A percentile compares a stretch with the other conserved stretches of the same genome.
Conservation (phyloP, 2,113 vertebrate species). For the Ornithorhynchus anatinus region DNA sequence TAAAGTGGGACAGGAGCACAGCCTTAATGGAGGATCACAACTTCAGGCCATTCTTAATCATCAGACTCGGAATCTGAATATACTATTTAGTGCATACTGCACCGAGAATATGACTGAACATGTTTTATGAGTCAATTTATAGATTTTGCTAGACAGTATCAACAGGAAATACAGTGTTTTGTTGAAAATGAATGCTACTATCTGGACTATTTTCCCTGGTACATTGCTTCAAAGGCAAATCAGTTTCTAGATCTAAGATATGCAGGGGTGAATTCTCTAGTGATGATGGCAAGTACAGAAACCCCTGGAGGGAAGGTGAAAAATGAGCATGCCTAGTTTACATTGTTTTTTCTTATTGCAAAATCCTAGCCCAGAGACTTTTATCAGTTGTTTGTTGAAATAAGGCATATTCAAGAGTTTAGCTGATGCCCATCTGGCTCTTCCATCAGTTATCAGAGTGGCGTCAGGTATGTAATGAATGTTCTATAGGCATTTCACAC, state of each 20-base stretch:
- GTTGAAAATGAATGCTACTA: slow-evolving; percentile 39
- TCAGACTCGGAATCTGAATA: slow-evolving; percentile 41
- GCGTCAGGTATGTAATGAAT: slow-evolving; percentile 32
- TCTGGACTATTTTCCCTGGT: slow-evolving; percentile 22
- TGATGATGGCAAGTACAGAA: slow-evolving; percentile 54
- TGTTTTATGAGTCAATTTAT: slow-evolving; percentile 55
- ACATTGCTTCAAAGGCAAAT: slow-evolving; percentile 35
- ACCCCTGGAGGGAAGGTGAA: slow-evolving; percentile 50
- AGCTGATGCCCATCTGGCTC: slow-evolving; percentile 51
- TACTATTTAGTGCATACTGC: slow-evolving; percentile 3
- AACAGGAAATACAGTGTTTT: slow-evolving; percentile 50
- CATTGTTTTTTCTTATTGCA: slow-evolving; percentile 61
- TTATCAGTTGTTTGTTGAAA: slow-evolving; percentile 63
- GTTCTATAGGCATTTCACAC: slow-evolving; percentile 30
- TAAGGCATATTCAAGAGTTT: slow-evolving; percentile 58
- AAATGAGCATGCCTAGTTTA: slow-evolving; percentile 54
- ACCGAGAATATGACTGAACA: slow-evolving; percentile 36
- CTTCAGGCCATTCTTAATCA: no score
- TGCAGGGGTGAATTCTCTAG: slow-evolving; percentile 46
- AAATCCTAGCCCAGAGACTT: slow-evolving; percentile 48
- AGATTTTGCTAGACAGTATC: slow-evolving; percentile 52
- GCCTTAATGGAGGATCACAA: no score
- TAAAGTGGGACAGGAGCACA: no score
- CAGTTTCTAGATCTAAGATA: slow-evolving; percentile 44
- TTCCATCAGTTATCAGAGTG: slow-evolving; percentile 53